Evolutionary conservation across 2,888 invertebrate species (phyloP).

Genomic region (Ectemnius continuus): DNA sequence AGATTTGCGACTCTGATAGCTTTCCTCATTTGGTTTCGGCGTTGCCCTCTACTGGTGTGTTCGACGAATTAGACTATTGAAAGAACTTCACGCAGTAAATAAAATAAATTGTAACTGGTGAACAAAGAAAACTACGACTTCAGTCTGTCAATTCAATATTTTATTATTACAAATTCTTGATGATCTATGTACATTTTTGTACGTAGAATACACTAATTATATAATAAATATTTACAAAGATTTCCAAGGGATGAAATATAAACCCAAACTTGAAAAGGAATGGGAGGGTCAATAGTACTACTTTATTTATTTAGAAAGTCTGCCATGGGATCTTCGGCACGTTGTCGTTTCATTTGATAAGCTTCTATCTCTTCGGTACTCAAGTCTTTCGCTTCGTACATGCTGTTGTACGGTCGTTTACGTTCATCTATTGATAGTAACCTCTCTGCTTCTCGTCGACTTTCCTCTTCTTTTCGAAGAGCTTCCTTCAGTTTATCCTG

Average conservation of each 20-base stretch:
- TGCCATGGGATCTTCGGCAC: constrained; percentile 96
- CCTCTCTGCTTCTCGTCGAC: constrained; percentile 82
- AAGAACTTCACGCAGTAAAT: not conserved
- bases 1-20: constrained; percentile 39
- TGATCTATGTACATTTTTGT: too few species aligned
- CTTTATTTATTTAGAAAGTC: constrained; percentile 80
- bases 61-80: not conserved
- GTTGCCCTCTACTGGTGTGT: constrained; percentile 26
- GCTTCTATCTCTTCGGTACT: constrained; percentile 96
- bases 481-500: constrained; percentile 83
- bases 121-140: too few species aligned
- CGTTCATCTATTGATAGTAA: constrained; percentile 89
- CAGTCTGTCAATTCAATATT: too few species aligned
- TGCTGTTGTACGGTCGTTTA: constrained; percentile 95
- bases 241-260: too few species aligned
- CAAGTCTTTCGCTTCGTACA: constrained; percentile 90
- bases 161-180: too few species aligned
- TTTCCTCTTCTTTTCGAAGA: constrained; percentile 82
- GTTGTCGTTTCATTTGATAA: constrained; percentile 89
- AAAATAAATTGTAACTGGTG: too few species aligned
- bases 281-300: too few species aligned
- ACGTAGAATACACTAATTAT: too few species aligned
- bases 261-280: too few species aligned
- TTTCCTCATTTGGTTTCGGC: constrained; percentile 17
- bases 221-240: too few species aligned